These are phyloP conservation scores for Aproaerema taeniolella DNA, from an alignment of 2,888 invertebrate species.

Conservation along the genomic window DNA sequence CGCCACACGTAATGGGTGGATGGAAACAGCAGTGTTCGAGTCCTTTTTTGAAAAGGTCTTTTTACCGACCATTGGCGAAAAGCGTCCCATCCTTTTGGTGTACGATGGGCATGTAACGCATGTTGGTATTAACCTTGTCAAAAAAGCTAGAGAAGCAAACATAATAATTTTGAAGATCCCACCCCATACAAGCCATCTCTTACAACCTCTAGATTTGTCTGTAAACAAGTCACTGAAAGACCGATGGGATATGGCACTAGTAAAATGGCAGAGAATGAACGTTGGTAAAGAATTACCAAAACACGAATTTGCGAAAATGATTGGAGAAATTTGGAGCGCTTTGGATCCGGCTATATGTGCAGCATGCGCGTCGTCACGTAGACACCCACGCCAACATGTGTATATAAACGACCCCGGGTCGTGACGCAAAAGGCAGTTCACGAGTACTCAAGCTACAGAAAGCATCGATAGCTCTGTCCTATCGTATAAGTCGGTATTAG, in stretches of 20 bases:
- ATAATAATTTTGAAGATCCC: too few relatives aligned
- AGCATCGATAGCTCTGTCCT: too few relatives aligned
- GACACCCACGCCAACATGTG: too few relatives aligned
- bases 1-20: slow-evolving; percentile 32
- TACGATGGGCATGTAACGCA: slow-evolving; percentile 31
- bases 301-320: slow-evolving; percentile 21
- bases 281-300: slow-evolving; percentile 20
- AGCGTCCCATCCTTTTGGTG: slow-evolving; percentile 26
- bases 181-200: not conserved
- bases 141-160: too few relatives aligned
- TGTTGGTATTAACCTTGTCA: slow-evolving; percentile 23
- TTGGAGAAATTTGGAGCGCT: slow-evolving; percentile 25
- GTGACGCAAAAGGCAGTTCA: too few relatives aligned
- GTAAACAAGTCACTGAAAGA: slow-evolving; percentile 21
- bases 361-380: too few relatives aligned
- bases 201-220: slow-evolving; percentile 17
- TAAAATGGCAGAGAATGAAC: slow-evolving; percentile 18
- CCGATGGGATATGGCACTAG: slow-evolving; percentile 16
- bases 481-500: too few relatives aligned
- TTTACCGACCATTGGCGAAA: slow-evolving; percentile 15
- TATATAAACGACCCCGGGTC: too few relatives aligned
- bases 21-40: slow-evolving; percentile 29
- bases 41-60: slow-evolving; percentile 15
- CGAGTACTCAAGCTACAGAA: too few relatives aligned
- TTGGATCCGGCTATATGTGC: too few relatives aligned